Conservation (phyloP, 2,113 vertebrate genomes). For the Pseudopipra pipra region DNA sequence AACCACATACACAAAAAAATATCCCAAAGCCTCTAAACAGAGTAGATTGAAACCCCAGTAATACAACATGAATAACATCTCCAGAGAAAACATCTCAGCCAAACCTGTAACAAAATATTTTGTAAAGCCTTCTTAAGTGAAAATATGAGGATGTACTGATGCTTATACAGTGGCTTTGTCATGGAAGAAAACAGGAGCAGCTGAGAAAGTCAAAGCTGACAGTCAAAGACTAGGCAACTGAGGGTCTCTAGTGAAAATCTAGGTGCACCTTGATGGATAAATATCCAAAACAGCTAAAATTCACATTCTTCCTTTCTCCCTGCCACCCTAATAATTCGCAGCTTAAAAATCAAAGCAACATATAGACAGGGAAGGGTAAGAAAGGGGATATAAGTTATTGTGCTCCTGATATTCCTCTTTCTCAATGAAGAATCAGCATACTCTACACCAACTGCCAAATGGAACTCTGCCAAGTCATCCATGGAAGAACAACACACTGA, state of each 20-base stretch:
- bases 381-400: not conserved
- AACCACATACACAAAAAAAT: not conserved
- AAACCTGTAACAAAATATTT: not conserved
- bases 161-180: not conserved
- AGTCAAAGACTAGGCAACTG: not conserved
- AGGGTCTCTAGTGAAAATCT: not conserved
- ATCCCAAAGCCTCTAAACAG: not conserved
- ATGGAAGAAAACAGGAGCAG: not conserved
- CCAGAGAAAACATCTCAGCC: not conserved
- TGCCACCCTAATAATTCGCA: not conserved
- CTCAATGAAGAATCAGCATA: not conserved
- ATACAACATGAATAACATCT: not conserved
- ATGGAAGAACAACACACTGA: not conserved
- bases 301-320: not conserved
- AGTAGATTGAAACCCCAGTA: not conserved
- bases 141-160: not conserved
- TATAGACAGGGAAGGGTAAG: not conserved
- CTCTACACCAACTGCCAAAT: not conserved
- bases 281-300: not conserved
- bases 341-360: not conserved
- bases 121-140: not conserved
- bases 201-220: not conserved
- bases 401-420: not conserved
- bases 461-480: not conserved
- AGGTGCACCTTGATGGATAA: accelerated